These are phyloP conservation scores for Itoplectis maculator DNA, from an alignment of 2,888 invertebrate genomes.

Conservation along the genomic window DNA sequence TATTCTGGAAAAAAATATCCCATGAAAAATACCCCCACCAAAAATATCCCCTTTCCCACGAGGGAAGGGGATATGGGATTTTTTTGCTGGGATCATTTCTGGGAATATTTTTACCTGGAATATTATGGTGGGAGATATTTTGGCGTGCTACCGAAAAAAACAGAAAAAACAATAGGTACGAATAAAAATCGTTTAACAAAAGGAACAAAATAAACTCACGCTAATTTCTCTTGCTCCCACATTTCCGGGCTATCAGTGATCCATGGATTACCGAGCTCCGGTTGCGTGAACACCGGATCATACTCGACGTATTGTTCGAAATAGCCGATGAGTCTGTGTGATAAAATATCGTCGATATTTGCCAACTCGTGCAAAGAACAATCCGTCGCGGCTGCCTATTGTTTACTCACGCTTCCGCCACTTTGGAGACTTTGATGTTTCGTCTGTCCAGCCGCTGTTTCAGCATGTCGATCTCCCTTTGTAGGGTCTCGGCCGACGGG, in stretches of 20 bases:
- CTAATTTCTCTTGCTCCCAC: constrained; percentile 98
- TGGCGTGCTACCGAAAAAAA: no score
- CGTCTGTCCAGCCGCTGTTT: constrained; percentile 93
- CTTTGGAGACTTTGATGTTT: constrained; percentile 96
- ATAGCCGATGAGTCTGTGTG: constrained; percentile 92
- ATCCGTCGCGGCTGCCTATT: constrained; percentile 26
- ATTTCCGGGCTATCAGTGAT: constrained; percentile 97
- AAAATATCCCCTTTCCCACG: no score
- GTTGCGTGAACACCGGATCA: constrained; percentile 96
- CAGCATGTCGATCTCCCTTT: constrained; percentile 90
- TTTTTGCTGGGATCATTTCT: no score
- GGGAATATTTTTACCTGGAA: no score
- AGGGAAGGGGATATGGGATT: no score
- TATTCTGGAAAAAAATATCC: no score
- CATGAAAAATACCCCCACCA: no score
- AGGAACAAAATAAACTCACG: constrained; percentile 86
- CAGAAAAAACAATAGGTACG: not conserved
- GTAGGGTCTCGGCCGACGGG: constrained; percentile 87
- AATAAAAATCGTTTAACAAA: constrained; percentile 4
- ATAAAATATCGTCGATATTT: constrained; percentile 64
- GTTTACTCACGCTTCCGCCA: constrained; percentile 94
- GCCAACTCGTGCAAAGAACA: constrained; percentile 48
- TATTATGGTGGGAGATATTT: no score
- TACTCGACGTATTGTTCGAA: constrained; percentile 98
- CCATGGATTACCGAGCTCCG: constrained; percentile 99